phyloP scores from a whole-genome alignment of 2,797 vertebrate genomes.

The Neomorphus geoffroyi region DNA sequence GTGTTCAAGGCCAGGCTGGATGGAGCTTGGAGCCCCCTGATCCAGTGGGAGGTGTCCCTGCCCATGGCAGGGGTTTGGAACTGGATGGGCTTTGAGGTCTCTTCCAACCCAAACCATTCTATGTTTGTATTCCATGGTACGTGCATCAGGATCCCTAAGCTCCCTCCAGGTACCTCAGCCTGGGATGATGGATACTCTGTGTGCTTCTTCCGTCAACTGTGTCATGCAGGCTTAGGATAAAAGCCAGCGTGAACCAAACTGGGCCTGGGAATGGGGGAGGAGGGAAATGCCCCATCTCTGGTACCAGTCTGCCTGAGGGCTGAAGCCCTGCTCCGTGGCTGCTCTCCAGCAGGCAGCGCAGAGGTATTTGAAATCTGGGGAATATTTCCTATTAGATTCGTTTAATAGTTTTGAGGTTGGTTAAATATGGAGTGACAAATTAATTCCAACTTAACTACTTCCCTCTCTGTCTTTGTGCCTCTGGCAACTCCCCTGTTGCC shows the following conservation, averaged over 20 bases:
- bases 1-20: too few relatives aligned
- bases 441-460: conserved; percentile 65
- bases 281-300: background rate
- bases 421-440: conserved; percentile 65
- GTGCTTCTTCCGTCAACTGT: background rate
- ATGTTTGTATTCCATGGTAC: too few relatives aligned
- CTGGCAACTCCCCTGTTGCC: conserved; percentile 22
- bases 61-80: too few relatives aligned
- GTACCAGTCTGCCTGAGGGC: background rate
- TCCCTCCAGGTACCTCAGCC: background rate
- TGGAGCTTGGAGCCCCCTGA: too few relatives aligned
- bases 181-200: background rate
- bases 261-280: background rate
- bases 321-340: background rate
- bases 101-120: too few relatives aligned
- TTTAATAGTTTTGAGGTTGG: conserved; percentile 50
- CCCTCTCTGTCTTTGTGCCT: conserved; percentile 20
- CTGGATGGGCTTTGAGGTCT: too few relatives aligned
- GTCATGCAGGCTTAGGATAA: background rate
- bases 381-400: conserved; percentile 56
- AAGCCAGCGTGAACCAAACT: background rate
- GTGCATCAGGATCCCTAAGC: background rate
- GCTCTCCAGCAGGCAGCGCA: background rate
- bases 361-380: background rate
- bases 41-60: too few relatives aligned